Base-by-base conservation (phyloP, 2,888 invertebrate species). In the Pammene fasciana region DNA sequence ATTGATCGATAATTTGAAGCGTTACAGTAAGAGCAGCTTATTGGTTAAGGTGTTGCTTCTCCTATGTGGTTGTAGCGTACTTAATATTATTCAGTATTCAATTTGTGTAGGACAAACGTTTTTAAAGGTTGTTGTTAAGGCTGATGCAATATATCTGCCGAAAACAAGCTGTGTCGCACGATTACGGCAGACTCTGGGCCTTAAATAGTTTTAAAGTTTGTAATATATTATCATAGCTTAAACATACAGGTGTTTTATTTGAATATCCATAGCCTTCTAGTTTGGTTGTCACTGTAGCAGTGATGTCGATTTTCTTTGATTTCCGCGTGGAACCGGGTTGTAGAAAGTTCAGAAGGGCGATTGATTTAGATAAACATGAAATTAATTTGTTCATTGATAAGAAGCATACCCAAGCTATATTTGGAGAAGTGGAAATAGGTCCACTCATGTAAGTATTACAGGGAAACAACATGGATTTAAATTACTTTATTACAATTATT, bases 251-350 rank as follows among this genome's bases (percentile, higher is more conserved):
- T 73, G 75, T 79, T 77, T 80, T 72, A 76, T 79, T 79, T 76
- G 18, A 67, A 13, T 34, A 34, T n/a, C 72, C 86, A 76, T 78
- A 73, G 76, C 89, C 86, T 65, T 71, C 46, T 75, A 80, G 88
- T 84, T 82, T 77, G n/a, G 26, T 48, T 70, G 50, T 61, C 61
- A 59, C 50, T 65, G 14, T 34, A 26, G 7, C 11, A 14, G 34
- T 52, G 10, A 92, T 92, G 92, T 92, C 92, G 26, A 89, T 92
- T 80, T 92, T 84, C 78, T 90, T 90, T 70, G 87, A 92, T 76
- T 90, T 86, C 68, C 77, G 86, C 36, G 84, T 89, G 0, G 85
- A 85, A 0, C 70, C 82, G 0, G 75, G 72, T 64, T 86, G 86
- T 0, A 83, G 86, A 67, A 80, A 87, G 62, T 87, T 92, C 61